Conservation (phyloP, 1,140 invertebrate species). For the Hylaeus volcanicus region DNA sequence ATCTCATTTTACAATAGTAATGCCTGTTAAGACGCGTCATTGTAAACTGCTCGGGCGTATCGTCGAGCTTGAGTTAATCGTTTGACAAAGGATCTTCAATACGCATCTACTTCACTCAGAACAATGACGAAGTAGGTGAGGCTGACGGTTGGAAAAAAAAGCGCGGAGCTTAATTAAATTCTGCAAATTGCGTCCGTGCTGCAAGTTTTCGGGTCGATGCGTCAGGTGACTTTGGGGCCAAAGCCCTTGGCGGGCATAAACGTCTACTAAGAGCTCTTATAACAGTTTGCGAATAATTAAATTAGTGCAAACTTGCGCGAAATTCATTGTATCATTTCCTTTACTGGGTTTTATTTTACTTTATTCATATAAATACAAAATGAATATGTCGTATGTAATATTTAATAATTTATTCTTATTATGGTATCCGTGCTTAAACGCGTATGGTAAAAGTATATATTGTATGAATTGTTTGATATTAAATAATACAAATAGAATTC, state of each 20-base stretch:
- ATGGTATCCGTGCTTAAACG: no score
- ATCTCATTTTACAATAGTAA: background rate
- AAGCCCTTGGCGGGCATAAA: slow-evolving; percentile 1
- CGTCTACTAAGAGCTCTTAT: slow-evolving; percentile 10
- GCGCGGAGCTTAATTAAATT: slow-evolving; percentile 64
- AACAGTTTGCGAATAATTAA: slow-evolving; percentile 10
- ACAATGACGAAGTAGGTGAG: slow-evolving; percentile 23
- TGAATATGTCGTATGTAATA: no score
- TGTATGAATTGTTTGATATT: no score
- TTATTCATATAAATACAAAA: no score
- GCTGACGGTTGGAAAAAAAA: slow-evolving; percentile 46
- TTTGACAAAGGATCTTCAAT: slow-evolving; percentile 24
- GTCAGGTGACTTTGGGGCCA: slow-evolving; percentile 38
- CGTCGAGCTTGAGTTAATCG: slow-evolving; percentile 21
- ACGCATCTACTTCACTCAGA: slow-evolving; percentile 29
- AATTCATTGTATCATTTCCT: background rate
- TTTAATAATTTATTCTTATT: no score
- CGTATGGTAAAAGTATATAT: no score
- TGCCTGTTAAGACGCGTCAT: background rate
- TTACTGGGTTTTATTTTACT: no score
- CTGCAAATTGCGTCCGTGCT: slow-evolving; percentile 54
- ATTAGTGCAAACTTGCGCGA: slow-evolving; percentile 6
- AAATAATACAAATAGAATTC: no score
- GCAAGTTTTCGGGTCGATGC: slow-evolving; percentile 56
- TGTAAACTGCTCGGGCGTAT: slow-evolving; percentile 9